Evolutionary conservation across 92 coral and sea anemone species (phyloP).

Genomic region (Palythoa caribaeorum): DNA sequence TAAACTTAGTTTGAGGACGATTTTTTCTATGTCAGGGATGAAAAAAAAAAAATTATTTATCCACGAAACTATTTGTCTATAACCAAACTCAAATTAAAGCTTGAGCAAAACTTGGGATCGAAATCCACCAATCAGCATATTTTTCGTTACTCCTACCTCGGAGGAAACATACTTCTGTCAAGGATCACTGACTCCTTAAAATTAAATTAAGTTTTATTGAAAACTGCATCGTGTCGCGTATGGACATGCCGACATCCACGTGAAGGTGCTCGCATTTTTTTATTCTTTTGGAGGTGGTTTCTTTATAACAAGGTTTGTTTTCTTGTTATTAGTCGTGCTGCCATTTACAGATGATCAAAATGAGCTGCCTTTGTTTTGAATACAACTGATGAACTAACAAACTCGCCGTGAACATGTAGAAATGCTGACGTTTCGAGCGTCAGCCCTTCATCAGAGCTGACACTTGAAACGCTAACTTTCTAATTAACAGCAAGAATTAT

Average conservation of each 20-base stretch:
- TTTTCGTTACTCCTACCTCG: neutral
- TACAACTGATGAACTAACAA: neutral
- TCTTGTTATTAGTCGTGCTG: neutral
- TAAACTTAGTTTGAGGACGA: no score
- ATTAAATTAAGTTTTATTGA: neutral
- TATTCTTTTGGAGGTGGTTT: neutral
- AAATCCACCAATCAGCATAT: neutral
- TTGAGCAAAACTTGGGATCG: constrained; percentile 15
- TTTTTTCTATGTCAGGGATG: no score
- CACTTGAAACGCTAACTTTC: no score
- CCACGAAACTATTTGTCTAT: neutral
- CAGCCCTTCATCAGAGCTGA: no score
- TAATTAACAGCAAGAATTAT: no score
- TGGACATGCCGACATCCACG: neutral
- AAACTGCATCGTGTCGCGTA: neutral
- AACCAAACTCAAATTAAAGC: neutral
- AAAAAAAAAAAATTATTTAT: no score
- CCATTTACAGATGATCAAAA: neutral
- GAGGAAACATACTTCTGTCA: constrained; percentile 6
- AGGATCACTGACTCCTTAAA: neutral
- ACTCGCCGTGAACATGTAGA: neutral
- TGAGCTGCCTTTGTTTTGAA: neutral
- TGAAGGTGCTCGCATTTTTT: neutral
- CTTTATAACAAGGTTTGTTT: neutral
- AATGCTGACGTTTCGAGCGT: no score